A percentile compares a stretch with the other conserved stretches of the same genome.
These are phyloP conservation scores for Drosophila watanabei DNA, from an alignment of 1,140 invertebrate species.

Conservation along the genomic window DNA sequence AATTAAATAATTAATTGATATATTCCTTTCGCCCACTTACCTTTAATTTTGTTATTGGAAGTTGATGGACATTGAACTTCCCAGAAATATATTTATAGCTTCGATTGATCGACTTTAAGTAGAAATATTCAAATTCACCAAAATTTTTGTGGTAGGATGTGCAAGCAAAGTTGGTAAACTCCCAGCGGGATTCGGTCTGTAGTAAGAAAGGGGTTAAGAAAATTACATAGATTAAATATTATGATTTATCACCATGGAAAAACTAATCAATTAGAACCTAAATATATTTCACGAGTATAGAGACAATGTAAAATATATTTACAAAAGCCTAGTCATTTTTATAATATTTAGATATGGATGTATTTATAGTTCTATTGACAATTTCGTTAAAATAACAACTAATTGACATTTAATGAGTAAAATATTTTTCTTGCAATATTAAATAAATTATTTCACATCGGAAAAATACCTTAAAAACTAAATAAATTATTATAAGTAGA, in stretches of 20 bases:
- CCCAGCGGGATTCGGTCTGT: neutral
- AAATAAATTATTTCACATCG: no score
- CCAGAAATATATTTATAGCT: slow-evolving; percentile 20
- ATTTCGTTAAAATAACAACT: neutral
- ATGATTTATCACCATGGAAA: no score
- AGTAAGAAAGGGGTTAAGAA: neutral
- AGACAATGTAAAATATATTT: neutral
- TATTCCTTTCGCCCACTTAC: neutral
- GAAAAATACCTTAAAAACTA: neutral
- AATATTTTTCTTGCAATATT: neutral
- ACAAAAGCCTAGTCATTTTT: neutral
- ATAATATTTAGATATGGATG: neutral
- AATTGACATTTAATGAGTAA: neutral
- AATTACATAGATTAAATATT: no score
- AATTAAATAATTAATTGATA: neutral
- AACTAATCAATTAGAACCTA: no score
- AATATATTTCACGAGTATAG: no score
- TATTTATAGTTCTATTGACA: neutral
- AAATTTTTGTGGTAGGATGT: neutral
- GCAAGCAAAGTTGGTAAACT: slow-evolving; percentile 20
- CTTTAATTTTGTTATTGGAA: slow-evolving; percentile 1
- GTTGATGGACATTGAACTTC: neutral
- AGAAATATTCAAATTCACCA: slow-evolving; percentile 10
- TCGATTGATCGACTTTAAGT: slow-evolving; percentile 13
- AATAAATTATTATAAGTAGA: neutral